Evolutionary conservation across 1,140 invertebrate species (phyloP).

Genomic region (Halesus radiatus): DNA sequence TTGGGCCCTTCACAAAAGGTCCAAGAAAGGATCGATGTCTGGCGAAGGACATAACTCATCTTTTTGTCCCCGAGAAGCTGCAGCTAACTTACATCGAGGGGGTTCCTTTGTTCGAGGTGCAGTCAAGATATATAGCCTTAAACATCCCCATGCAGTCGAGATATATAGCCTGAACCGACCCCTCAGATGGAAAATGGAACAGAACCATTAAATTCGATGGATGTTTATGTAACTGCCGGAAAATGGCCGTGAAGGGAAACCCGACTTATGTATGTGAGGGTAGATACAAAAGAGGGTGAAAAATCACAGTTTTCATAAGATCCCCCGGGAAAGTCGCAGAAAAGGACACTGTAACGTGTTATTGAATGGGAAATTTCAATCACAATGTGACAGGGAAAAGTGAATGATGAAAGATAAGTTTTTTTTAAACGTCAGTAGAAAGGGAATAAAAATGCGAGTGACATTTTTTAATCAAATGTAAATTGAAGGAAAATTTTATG

Average conservation of each 20-base stretch:
- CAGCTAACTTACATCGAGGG: conserved; percentile 25
- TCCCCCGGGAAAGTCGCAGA: conserved; percentile 6
- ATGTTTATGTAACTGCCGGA: conserved; percentile 33
- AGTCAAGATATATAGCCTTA: conserved; percentile 29
- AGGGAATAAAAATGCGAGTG: no score
- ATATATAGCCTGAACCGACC: background rate
- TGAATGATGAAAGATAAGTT: conserved; percentile 9
- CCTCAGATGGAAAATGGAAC: background rate
- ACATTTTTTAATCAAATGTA: no score
- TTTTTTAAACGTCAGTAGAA: no score
- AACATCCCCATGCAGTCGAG: conserved; percentile 5
- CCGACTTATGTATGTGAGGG: background rate
- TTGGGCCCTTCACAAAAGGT: conserved; percentile 24
- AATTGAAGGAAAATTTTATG: no score
- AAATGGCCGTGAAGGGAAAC: conserved; percentile 23
- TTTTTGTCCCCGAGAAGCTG: conserved; percentile 31
- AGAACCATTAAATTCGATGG: conserved; percentile 29
- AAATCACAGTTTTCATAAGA: conserved; percentile 15
- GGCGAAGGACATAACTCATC: conserved; percentile 31
- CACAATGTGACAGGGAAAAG: conserved; percentile 25
- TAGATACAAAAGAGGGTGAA: conserved; percentile 14
- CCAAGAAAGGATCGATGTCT: conserved; percentile 27
- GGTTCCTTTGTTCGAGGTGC: conserved; percentile 29
- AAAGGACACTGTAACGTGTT: conserved; percentile 20
- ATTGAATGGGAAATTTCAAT: conserved; percentile 32